A percentile compares a stretch with the other conserved stretches of the same genome.
These are phyloP conservation scores for Aethes cnicana DNA, from an alignment of 2,888 invertebrate genomes.

Conservation along the genomic window DNA sequence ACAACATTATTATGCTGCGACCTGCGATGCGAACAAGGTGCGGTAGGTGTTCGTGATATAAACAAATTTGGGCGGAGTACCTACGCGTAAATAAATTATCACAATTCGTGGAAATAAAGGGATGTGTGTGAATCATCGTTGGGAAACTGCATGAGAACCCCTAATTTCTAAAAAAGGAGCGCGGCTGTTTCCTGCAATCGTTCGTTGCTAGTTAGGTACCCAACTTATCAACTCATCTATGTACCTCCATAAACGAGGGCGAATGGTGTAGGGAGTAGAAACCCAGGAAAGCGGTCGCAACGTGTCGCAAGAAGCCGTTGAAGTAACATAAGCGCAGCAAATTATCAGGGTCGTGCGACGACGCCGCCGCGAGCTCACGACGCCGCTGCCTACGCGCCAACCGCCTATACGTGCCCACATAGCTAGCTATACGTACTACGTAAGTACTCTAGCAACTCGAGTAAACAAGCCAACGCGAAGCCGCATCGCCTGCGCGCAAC, in stretches of 20 bases:
- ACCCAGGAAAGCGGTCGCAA: slow-evolving; percentile 66
- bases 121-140: neutral
- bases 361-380: slow-evolving; percentile 63
- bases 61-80: slow-evolving; percentile 14
- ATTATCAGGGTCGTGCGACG: slow-evolving; percentile 78
- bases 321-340: slow-evolving; percentile 80
- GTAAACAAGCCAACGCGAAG: slow-evolving; percentile 56
- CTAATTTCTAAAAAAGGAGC: slow-evolving; percentile 1
- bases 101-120: slow-evolving; percentile 1
- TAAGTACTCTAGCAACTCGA: slow-evolving; percentile 48
- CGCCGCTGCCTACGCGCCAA: slow-evolving; percentile 66
- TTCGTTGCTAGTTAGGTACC: too few relatives aligned
- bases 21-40: slow-evolving; percentile 1
- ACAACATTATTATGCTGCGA: neutral
- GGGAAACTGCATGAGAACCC: slow-evolving; percentile 20
- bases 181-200: too few relatives aligned
- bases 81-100: slow-evolving; percentile 7
- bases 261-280: slow-evolving; percentile 55
- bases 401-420: slow-evolving; percentile 45
- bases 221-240: too few relatives aligned
- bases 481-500: slow-evolving; percentile 51
- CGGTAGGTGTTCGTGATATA: slow-evolving; percentile 11
- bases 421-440: slow-evolving; percentile 40
- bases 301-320: slow-evolving; percentile 80
- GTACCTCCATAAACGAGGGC: slow-evolving; percentile 40